Conservation (phyloP, 2,113 vertebrate species). For the Callocephalon fimbriatum region DNA sequence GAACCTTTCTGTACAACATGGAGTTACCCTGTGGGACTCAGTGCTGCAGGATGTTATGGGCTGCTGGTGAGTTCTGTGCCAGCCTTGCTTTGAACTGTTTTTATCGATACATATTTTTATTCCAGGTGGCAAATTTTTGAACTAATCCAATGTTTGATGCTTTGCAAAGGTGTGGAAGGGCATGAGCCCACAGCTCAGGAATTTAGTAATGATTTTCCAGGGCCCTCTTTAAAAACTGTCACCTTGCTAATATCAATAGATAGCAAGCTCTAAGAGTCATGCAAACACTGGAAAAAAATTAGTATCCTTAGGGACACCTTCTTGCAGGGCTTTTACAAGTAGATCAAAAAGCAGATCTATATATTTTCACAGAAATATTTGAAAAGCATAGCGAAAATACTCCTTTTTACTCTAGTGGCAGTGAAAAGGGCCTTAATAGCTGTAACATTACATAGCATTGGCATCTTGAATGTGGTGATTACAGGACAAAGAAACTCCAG, state of each 20-base stretch:
- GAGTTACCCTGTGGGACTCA: not conserved
- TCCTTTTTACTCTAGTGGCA: not conserved
- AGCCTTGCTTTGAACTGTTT: not conserved
- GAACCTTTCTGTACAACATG: not conserved
- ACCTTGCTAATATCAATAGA: not conserved
- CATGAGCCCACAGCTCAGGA: not conserved
- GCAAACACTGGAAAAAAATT: not conserved
- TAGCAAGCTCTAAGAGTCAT: not conserved
- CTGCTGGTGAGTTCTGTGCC: not conserved
- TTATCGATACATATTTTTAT: not conserved
- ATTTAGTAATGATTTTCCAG: not conserved
- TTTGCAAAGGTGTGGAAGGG: not conserved
- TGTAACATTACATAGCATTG: not conserved
- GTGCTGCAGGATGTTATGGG: not conserved
- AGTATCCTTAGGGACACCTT: not conserved
- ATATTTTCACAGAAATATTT: slow-evolving; percentile 37
- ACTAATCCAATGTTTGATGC: not conserved
- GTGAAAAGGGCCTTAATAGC: not conserved
- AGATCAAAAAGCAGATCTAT: slow-evolving; percentile 20
- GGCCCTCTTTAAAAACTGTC: not conserved
- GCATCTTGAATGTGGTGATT: not conserved
- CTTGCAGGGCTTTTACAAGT: not conserved
- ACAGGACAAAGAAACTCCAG: not conserved
- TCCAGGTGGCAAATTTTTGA: not conserved
- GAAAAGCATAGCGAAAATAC: slow-evolving; percentile 15